Evolutionary conservation across 1,140 invertebrate species (phyloP), one percentile per base, ranked within the genome.

Genomic region (Bemisia tabaci): DNA sequence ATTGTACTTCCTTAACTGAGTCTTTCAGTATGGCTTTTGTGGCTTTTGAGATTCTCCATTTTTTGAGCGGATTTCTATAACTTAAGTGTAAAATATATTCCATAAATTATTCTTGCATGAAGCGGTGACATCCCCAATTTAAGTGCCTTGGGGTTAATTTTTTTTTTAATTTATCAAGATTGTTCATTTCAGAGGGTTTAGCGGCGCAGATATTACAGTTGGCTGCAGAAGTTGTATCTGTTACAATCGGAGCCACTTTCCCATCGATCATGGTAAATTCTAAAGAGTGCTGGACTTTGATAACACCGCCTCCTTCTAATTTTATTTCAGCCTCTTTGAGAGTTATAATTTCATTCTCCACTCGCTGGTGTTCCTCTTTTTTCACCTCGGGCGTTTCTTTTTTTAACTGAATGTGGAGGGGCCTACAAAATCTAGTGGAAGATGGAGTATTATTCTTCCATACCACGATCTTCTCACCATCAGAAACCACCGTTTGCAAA

Each of bases 231-330:
- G 39, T 62, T n/a, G n/a, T n/a, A 26, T 68, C 67, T 2, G 64
- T 60, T 63, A 67, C 25, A 23, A 59, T 60, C 58, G 68, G 68
- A 25, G 63, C 65, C 26, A 67, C 65, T 65, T 71, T 71, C 22
- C 27, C 67, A 65, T 71, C 69, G 26, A 70, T 26, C 70, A 70
- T 71, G 27, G 69, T 71, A 25, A 67, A 59, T 17, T 25, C n/a
- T 63, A 67, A 62, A 60, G 22, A 24, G 39, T 67, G 63, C 22
- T 65, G 59, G 21, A 27, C 62, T 59, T 1, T 58, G 24, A 58
- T 39, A 64, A 64, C 63, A 64, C 26, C 26, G 25, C 59, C 59
- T 21, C 59, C 59, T n/a, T n/a, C n/a, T 25, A 63, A 33, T 33
- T 63, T 63, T 33, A 63, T 33, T 22, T 63, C 26, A 9, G 24